Conservation (phyloP, 2,888 invertebrate species). For the Dryobota labecula region DNA sequence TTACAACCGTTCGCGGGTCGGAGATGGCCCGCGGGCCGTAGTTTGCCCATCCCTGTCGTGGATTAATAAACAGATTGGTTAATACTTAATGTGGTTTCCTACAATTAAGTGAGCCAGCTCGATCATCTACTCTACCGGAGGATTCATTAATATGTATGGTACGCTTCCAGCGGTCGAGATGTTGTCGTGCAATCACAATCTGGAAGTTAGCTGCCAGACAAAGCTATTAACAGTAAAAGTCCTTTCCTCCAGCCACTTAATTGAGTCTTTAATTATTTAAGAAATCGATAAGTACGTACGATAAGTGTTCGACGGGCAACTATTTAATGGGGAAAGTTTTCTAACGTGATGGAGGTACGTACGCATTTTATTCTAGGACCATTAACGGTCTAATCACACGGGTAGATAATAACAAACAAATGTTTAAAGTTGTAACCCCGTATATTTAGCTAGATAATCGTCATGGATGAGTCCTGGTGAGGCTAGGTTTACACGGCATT, state of each 20-base stretch:
- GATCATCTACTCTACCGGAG: slow-evolving; percentile 11
- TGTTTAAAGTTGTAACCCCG: slow-evolving; percentile 46
- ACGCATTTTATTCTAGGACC: slow-evolving; percentile 51
- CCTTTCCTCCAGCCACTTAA: slow-evolving; percentile 68
- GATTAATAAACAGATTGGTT: slow-evolving; percentile 49
- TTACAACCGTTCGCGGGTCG: no score
- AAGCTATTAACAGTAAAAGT: slow-evolving; percentile 71
- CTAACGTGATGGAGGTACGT: slow-evolving; percentile 23
- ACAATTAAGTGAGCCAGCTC: slow-evolving; percentile 40
- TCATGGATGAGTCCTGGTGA: slow-evolving; percentile 11
- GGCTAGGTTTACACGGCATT: no score
- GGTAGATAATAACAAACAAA: slow-evolving; percentile 57
- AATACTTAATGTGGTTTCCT: slow-evolving; percentile 38
- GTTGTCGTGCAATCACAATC: slow-evolving; percentile 57
- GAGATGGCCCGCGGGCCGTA: no score
- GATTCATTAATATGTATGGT: slow-evolving; percentile 63
- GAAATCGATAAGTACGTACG: slow-evolving; percentile 68
- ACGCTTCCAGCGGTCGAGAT: slow-evolving; percentile 49
- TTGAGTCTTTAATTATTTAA: slow-evolving; percentile 77
- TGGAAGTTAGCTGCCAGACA: slow-evolving; percentile 58
- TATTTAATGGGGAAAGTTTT: slow-evolving; percentile 73
- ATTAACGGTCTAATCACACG: slow-evolving; percentile 63
- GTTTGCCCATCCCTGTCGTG: no score
- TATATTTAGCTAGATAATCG: slow-evolving; percentile 35
- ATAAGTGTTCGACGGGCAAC: slow-evolving; percentile 54